Percentiles rank a stretch among this genome's conserved stretches.
Evolutionary conservation across 2,888 invertebrate genomes (phyloP).

Genomic region (Polydrusus pterygomalis): DNA sequence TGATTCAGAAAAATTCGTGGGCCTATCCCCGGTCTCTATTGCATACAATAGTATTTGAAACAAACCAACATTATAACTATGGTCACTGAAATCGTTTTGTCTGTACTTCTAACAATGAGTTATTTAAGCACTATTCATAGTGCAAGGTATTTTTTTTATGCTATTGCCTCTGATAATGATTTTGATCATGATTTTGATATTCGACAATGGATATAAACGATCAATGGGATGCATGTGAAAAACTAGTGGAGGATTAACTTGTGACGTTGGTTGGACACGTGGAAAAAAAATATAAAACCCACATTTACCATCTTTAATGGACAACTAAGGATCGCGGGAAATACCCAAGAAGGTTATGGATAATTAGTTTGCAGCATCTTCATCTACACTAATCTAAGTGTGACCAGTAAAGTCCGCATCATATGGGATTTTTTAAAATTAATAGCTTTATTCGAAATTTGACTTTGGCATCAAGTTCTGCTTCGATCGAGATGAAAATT

Average conservation of each 20-base stretch:
- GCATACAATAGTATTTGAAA: slow-evolving; percentile 9
- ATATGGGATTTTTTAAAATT: no score
- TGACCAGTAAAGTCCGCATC: no score
- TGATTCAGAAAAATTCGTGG: background rate
- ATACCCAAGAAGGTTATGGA: no score
- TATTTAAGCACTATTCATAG: slow-evolving; percentile 9
- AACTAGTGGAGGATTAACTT: background rate
- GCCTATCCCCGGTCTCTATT: slow-evolving; percentile 4
- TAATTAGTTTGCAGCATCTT: no score
- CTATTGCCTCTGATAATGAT: background rate
- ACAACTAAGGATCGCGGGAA: no score
- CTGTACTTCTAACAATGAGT: slow-evolving; percentile 9
- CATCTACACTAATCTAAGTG: no score
- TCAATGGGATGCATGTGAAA: slow-evolving; percentile 15
- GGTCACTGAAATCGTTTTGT: background rate
- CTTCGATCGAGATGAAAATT: no score
- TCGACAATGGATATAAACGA: background rate
- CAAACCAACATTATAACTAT: background rate
- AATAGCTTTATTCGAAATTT: no score
- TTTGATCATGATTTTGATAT: background rate
- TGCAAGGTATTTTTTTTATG: background rate
- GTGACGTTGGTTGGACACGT: background rate
- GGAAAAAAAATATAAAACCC: no score
- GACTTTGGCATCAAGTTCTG: no score
- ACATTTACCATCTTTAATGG: no score